Conservation (phyloP, 2,113 vertebrate genomes). For the Dunckerocampus dactyliophorus region DNA sequence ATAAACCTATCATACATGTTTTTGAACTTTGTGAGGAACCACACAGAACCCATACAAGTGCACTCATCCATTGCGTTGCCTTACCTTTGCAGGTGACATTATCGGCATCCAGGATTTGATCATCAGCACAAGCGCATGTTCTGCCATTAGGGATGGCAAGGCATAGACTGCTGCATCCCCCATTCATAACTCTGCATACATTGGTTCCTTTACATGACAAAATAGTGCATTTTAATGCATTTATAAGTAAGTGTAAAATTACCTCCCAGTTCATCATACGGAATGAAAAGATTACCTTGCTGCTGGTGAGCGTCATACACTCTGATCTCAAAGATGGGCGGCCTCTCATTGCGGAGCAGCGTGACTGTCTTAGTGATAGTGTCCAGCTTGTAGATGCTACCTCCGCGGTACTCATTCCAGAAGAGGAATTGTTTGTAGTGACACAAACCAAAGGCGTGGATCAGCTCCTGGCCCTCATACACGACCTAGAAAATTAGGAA, state of each 20-base stretch:
- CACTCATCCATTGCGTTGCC: not conserved
- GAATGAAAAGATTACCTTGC: slow-evolving; percentile 51
- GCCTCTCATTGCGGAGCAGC: slow-evolving; percentile 88
- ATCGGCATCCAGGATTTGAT: slow-evolving; percentile 85
- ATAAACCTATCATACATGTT: not conserved
- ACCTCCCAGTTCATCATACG: not conserved
- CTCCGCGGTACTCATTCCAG: slow-evolving; percentile 96
- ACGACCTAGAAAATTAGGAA: slow-evolving; percentile 76
- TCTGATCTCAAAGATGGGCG: slow-evolving; percentile 96
- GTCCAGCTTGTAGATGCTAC: slow-evolving; percentile 91
- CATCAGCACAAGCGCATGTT: slow-evolving; percentile 91
- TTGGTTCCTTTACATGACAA: slow-evolving; percentile 78
- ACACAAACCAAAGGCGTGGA: slow-evolving; percentile 93
- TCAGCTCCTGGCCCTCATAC: slow-evolving; percentile 91
- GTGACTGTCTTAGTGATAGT: slow-evolving; percentile 77
- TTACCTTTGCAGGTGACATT: slow-evolving; percentile 89
- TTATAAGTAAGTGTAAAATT: not conserved
- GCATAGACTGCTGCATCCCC: slow-evolving; percentile 93
- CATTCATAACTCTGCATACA: slow-evolving; percentile 87
- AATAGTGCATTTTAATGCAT: not conserved
- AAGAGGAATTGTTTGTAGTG: slow-evolving; percentile 94
- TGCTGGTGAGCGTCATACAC: slow-evolving; percentile 95
- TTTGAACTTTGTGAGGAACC: not conserved
- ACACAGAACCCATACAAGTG: no score
- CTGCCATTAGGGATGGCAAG: slow-evolving; percentile 85